Base-by-base conservation (phyloP, 1,140 invertebrate genomes). In the Planococcus citri region DNA sequence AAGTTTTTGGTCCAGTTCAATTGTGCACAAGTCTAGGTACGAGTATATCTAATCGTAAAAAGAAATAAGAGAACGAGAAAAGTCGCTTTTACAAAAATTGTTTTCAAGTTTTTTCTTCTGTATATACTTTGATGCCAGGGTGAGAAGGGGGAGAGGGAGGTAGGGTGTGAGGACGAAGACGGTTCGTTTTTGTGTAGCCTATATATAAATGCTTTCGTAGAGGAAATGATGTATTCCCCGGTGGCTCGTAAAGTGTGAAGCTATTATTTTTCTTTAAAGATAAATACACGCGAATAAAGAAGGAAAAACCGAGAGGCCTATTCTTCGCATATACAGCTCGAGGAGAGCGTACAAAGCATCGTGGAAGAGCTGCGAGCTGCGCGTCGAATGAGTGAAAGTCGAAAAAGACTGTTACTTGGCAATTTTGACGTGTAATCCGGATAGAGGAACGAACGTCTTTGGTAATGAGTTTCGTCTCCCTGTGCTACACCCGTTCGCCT, bases 381-480 rank as follows among this genome's bases (percentile, higher is more conserved):
- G 41, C 6, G 41, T 51, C 41, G 41, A 14, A 51, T 51, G 41
- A 51, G 41, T 51, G 41, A 51, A 51, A 51, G 41, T 51, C 41
- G 41, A 51, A 51, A 17, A 51, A 51, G 41, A 51, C 41, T 51
- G 41, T 51, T 51, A 51, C 41, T 17, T n/a, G 41, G 41, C 41
- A 51, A 51, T 51, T 51, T 51, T 51, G 41, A 51, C 41, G 41
- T 51, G 41, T 51, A 51, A 51, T 51, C 41, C 41, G 41, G 41
- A 4, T 51, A n/a, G n/a, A n/a, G n/a, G n/a, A n/a, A n/a, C 41
- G 41, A 51, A 51, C 41, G 41, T 51, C 41, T 51, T 20, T 20
- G 41, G 41, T 51, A 51, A 51, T 51, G 41, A 51, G 12, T 51
- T 51, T 51, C 41, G 17, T 51, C n/a, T n/a, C 41, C 41, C 41